These are phyloP conservation scores for Xenops minutus DNA, from an alignment of 2,797 vertebrate species.

Conservation along the genomic window DNA sequence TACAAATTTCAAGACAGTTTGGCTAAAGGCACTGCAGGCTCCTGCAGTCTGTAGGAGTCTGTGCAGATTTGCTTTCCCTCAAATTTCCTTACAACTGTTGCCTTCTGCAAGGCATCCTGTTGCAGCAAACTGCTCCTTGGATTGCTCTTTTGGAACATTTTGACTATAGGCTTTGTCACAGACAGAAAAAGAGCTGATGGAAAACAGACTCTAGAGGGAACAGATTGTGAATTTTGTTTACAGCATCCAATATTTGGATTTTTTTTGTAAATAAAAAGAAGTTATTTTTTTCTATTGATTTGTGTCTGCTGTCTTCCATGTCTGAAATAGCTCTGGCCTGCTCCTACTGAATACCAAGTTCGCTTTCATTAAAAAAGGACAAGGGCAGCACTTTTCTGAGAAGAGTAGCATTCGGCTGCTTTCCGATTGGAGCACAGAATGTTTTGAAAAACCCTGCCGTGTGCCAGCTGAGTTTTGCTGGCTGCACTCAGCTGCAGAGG, in stretches of 20 bases:
- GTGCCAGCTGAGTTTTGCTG: constrained; percentile 57
- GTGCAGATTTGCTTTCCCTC: constrained; percentile 70
- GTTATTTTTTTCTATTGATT: constrained; percentile 86
- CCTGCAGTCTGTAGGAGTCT: constrained; percentile 70
- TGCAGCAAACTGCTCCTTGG: constrained; percentile 75
- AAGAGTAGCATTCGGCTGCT: constrained; percentile 49
- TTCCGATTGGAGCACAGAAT: constrained; percentile 38
- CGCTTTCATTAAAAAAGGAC: background rate
- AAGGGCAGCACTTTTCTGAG: constrained; percentile 50
- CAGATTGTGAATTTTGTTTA: constrained; percentile 88
- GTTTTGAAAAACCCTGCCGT: constrained; percentile 63
- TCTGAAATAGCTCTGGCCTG: constrained; percentile 47
- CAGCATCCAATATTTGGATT: constrained; percentile 89
- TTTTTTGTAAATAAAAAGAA: constrained; percentile 87
- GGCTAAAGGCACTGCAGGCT: constrained; percentile 55
- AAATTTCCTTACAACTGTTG: constrained; percentile 70
- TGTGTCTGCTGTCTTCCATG: constrained; percentile 74
- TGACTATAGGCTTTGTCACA: constrained; percentile 74
- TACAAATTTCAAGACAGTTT: constrained; percentile 66
- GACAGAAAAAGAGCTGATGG: constrained; percentile 75
- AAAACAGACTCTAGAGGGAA: constrained; percentile 78
- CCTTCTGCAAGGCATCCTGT: constrained; percentile 72
- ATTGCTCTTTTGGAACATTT: constrained; percentile 75
- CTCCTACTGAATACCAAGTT: constrained; percentile 35
- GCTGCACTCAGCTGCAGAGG: constrained; percentile 36